Evolutionary conservation across 2,888 invertebrate genomes (phyloP).

Genomic region (Philereme vetulata): DNA sequence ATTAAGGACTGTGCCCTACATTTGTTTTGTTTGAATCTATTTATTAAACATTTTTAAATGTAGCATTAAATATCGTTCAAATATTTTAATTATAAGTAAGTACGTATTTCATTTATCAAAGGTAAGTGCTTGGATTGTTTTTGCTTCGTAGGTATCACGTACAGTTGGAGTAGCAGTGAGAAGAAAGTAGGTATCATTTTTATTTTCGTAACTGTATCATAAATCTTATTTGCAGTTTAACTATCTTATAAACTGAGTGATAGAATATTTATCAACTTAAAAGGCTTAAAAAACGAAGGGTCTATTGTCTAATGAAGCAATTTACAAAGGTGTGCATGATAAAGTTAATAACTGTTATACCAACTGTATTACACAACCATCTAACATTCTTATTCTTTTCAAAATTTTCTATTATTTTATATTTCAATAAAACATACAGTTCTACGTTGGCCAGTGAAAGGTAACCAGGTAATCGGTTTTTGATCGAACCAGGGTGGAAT

Average conservation of each 20-base stretch:
- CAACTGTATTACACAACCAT: no score
- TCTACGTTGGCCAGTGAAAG: constrained; percentile 1
- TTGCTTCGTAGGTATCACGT: constrained; percentile 22
- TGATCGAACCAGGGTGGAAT: constrained; percentile 5
- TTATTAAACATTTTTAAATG: no score
- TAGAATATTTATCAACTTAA: no score
- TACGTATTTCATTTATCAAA: not conserved
- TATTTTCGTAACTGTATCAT: not conserved
- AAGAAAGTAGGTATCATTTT: constrained; percentile 13
- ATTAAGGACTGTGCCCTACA: not conserved
- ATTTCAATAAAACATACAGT: not conserved
- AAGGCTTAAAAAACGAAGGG: no score
- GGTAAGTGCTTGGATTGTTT: constrained; percentile 24
- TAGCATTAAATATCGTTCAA: no score
- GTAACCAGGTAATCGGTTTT: constrained; percentile 2
- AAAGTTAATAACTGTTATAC: no score
- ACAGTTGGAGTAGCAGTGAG: constrained; percentile 23
- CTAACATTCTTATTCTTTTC: no score
- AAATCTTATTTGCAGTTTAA: not conserved
- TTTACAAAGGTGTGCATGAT: no score
- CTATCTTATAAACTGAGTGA: no score
- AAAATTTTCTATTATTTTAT: no score
- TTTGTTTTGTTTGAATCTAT: not conserved
- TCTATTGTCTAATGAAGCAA: no score
- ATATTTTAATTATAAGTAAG: no score